These are phyloP conservation scores for Odobenus rosmarus DNA, from an alignment of 2,113 vertebrate species.

Conservation along the genomic window DNA sequence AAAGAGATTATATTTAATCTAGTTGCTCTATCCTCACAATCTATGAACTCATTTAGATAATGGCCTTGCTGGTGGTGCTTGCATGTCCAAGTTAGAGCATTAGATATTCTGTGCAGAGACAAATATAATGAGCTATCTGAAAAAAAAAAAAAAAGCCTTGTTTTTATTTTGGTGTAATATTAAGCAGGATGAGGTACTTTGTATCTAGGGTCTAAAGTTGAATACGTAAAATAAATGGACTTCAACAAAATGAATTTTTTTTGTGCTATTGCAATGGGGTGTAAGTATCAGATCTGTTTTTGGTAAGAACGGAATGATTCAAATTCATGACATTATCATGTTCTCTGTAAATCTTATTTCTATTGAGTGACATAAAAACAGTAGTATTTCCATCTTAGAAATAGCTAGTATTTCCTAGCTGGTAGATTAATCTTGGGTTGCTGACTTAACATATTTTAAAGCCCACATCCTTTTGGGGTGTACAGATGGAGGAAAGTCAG, in stretches of 20 bases:
- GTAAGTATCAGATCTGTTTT: constrained; percentile 82
- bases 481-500: constrained; percentile 61
- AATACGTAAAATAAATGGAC: constrained; percentile 68
- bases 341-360: constrained; percentile 60
- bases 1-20: constrained; percentile 31
- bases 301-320: constrained; percentile 80
- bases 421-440: constrained; percentile 58
- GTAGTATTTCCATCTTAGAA: constrained; percentile 71
- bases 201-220: constrained; percentile 34
- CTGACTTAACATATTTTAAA: constrained; percentile 70
- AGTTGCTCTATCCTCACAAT: neutral
- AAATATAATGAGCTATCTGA: constrained; percentile 76
- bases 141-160: constrained; percentile 77
- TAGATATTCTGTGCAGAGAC: constrained; percentile 10
- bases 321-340: constrained; percentile 77
- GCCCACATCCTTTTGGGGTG: constrained; percentile 61
- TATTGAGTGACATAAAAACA: neutral
- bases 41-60: neutral
- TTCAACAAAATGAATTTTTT: constrained; percentile 39
- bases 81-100: neutral
- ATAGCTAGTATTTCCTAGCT: constrained; percentile 56
- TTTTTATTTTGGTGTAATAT: constrained; percentile 60
- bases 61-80: neutral
- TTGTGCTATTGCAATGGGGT: constrained; percentile 75
- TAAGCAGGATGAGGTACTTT: constrained; percentile 83